Evolutionary conservation across 2,888 invertebrate species (phyloP).

Genomic region (Noctua janthe): DNA sequence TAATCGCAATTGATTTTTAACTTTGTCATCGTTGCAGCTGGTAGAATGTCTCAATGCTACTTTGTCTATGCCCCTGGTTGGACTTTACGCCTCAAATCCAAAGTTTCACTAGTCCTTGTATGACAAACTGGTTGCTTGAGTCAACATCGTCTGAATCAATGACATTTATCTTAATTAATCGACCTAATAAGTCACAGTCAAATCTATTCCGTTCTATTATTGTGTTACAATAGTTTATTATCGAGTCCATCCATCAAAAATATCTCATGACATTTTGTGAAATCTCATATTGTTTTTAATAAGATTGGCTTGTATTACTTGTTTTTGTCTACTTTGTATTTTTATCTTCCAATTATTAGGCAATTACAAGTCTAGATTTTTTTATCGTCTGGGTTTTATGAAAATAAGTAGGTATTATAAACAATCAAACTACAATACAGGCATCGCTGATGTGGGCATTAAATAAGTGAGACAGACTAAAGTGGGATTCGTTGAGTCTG

Average conservation of each 20-base stretch:
- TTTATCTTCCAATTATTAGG: slow-evolving; percentile 9
- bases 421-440: background rate
- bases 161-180: slow-evolving; percentile 63
- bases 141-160: slow-evolving; percentile 37
- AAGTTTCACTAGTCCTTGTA: background rate
- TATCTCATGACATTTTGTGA: slow-evolving; percentile 43
- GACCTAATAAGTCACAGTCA: slow-evolving; percentile 59
- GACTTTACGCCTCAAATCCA: background rate
- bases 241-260: slow-evolving; percentile 43
- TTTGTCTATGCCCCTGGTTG: background rate
- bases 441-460: background rate
- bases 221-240: slow-evolving; percentile 43
- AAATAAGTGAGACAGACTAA: background rate
- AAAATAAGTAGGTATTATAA: slow-evolving; percentile 10
- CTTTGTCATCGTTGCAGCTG: too few species aligned
- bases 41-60: background rate
- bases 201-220: slow-evolving; percentile 47
- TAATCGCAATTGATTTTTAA: background rate
- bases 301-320: slow-evolving; percentile 27
- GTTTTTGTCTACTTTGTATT: slow-evolving; percentile 36
- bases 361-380: slow-evolving; percentile 22
- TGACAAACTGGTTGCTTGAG: slow-evolving; percentile 28
- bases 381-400: background rate
- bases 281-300: slow-evolving; percentile 38
- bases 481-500: background rate